Base-by-base conservation (phyloP, 2,797 vertebrate species). In the Manis crassicaudata region DNA sequence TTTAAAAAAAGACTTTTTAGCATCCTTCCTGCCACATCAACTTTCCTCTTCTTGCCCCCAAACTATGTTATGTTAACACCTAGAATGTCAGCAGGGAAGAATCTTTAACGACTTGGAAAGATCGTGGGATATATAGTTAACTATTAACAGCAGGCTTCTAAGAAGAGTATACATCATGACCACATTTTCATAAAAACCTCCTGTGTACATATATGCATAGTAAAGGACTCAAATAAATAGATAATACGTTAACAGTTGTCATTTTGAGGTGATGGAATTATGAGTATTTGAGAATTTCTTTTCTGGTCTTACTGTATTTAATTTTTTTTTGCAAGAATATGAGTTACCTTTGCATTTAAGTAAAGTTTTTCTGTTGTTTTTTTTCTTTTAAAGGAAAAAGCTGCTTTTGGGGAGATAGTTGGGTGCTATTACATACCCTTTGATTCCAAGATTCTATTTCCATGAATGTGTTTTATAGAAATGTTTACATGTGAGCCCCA, bases 141-240 rank as follows among this genome's bases (percentile, higher is more conserved):
- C 40, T 88, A 12, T 56, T 83, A 92, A 92, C 72, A 32, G 40
- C 23, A 72, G 56, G 37, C 68, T 58, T 79, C 17, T 67, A 50
- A 63, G 70, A 75, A 79, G 6, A 52, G 20, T 62, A 18, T 89
- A 52, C 3, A 23, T 63, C 63, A 58, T 65, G 65, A 43, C 23
- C 62, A 52, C 17, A 84, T 77, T 95, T 96, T 79, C 29, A 23
- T 91, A 40, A 79, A 73, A 87, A 62, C 62, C 40, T 77, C 25
- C 4, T 67, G 25, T 7, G 27, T 58, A 63, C 20, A 18, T 43
- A 37, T 17, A 52, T 25, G 2, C 21, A 35, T 1, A 1, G 35
- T 63, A n/a, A 86, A 93, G 32, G 58, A 76, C 25, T 94, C 81
- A 63, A 62, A 50, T n/a, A 70, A 81, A 27, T 12, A 82, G 40